These are phyloP conservation scores for Hystrix brachyura DNA, from an alignment of 2,113 vertebrate species.

Conservation along the genomic window DNA sequence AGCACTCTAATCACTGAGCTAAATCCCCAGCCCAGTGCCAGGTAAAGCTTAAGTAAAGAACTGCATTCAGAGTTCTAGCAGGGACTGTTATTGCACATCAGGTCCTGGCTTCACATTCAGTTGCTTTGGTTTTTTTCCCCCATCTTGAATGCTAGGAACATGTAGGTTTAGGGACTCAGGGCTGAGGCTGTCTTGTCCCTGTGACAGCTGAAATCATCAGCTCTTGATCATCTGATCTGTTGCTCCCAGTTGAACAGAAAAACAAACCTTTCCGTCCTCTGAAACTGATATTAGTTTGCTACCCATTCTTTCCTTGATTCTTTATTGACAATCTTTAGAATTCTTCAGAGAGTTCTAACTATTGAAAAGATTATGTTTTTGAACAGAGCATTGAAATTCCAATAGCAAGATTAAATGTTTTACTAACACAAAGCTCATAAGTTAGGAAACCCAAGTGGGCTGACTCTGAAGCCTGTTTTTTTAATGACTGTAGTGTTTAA, in stretches of 20 bases:
- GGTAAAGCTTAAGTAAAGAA: conserved; percentile 11
- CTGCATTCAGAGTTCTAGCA: not conserved
- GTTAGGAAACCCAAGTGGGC: not conserved
- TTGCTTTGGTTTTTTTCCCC: not conserved
- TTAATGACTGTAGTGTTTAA: conserved; percentile 44
- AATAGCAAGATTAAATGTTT: not conserved
- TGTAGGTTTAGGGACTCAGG: not conserved
- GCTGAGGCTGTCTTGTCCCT: not conserved
- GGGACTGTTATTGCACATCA: not conserved
- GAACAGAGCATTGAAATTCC: not conserved
- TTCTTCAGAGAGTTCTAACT: not conserved
- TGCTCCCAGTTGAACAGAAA: not conserved
- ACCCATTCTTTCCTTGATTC: not conserved
- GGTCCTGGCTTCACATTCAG: not conserved
- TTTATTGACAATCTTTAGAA: not conserved
- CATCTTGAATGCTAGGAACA: not conserved
- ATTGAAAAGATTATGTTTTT: not conserved
- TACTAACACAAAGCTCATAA: not conserved
- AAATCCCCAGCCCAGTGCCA: too few species aligned
- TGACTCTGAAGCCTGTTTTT: conserved; percentile 14
- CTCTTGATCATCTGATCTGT: not conserved
- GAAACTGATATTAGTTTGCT: conserved; percentile 19
- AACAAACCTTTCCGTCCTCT: not conserved
- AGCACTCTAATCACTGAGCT: too few species aligned
- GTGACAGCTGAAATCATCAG: not conserved